Percentiles rank a stretch among this genome's conserved stretches.
Conservation (phyloP, 1,140 invertebrate species). For the Chrysoperla carnea region DNA sequence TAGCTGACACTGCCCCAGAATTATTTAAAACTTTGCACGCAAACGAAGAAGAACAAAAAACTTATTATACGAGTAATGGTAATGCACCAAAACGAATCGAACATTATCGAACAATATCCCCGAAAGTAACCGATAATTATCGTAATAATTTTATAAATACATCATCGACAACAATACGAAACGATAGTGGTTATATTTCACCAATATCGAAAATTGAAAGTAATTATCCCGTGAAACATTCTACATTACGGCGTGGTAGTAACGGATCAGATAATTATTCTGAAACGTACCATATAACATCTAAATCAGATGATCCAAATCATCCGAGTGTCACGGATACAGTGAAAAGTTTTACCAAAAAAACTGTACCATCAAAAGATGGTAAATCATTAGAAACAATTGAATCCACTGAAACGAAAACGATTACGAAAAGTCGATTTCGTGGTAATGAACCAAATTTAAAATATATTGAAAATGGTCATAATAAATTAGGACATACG, state of each 20-base stretch:
- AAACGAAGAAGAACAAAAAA: constrained; percentile 27
- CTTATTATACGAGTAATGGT: constrained; percentile 7
- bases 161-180: constrained; percentile 19
- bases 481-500: constrained; percentile 14
- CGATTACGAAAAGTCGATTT: constrained; percentile 41
- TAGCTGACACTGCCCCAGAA: constrained; percentile 55
- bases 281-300: constrained; percentile 45
- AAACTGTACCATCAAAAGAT: constrained; percentile 38
- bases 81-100: constrained; percentile 17
- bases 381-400: constrained; percentile 38
- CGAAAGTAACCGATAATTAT: constrained; percentile 10
- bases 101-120: constrained; percentile 9
- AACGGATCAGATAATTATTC: constrained; percentile 47
- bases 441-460: constrained; percentile 24
- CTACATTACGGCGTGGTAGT: constrained; percentile 33
- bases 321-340: constrained; percentile 45
- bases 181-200: constrained; percentile 13
- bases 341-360: constrained; percentile 43
- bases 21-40: constrained; percentile 51
- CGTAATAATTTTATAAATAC: constrained; percentile 7
- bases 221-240: constrained; percentile 14
- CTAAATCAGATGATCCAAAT: constrained; percentile 39
- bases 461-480: constrained; percentile 28
- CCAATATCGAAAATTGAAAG: constrained; percentile 9
- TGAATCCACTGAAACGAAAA: constrained; percentile 46